Evolutionary conservation across 2,113 vertebrate genomes (phyloP).

Genomic region (Cacatua alba): DNA sequence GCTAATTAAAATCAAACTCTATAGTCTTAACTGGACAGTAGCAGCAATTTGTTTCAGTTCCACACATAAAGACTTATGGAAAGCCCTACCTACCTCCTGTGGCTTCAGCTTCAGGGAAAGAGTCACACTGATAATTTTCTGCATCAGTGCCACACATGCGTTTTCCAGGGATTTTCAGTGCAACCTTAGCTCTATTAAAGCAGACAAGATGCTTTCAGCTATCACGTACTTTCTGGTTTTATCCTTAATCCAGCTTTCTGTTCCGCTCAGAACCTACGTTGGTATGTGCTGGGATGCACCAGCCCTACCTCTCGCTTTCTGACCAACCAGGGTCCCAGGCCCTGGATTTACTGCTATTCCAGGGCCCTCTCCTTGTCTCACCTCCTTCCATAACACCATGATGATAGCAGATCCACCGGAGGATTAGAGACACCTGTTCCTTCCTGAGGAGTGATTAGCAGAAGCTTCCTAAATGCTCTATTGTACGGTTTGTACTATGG

Average conservation of each 20-base stretch:
- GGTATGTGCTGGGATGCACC: not conserved
- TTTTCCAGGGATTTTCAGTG: not conserved
- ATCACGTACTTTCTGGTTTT: not conserved
- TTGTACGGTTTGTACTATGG: not conserved
- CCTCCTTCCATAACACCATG: constrained; percentile 15
- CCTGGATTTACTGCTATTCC: constrained; percentile 63
- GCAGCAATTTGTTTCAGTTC: not conserved
- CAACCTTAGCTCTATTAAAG: not conserved
- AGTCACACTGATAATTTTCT: not conserved
- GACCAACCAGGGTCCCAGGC: not conserved
- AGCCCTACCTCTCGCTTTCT: not conserved
- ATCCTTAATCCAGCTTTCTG: constrained; percentile 52
- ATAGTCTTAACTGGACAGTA: not conserved
- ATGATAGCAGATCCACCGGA: not conserved
- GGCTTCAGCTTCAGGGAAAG: not conserved
- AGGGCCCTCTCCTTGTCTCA: constrained; percentile 53
- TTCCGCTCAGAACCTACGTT: not conserved
- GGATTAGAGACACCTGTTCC: constrained; percentile 57
- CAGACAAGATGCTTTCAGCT: not conserved
- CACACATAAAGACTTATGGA: not conserved
- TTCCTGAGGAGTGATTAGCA: not conserved
- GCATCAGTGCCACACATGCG: not conserved
- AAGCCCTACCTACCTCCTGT: not conserved
- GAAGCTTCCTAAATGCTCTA: constrained; percentile 2
- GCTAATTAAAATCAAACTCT: not conserved